Evolutionary conservation across 2,888 invertebrate genomes (phyloP).

Genomic region (Heteromyza rotundicornis): DNA sequence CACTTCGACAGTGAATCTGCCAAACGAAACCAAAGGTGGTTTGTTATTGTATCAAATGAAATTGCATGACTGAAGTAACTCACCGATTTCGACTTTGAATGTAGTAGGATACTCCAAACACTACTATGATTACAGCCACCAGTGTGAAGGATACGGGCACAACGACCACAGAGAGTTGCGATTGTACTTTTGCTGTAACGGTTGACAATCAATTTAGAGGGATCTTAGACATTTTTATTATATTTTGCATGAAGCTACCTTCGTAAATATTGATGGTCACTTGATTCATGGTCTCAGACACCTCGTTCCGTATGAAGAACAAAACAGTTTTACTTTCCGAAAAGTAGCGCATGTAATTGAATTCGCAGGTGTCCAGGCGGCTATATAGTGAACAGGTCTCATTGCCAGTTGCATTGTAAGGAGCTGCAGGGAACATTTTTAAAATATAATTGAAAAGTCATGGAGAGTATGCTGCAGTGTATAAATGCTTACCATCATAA

Average conservation of each 20-base stretch:
- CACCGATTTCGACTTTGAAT: conserved; percentile 80
- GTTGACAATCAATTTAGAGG: background rate
- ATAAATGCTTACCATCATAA: conserved; percentile 64
- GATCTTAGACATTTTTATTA: background rate
- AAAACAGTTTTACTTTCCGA: conserved; percentile 77
- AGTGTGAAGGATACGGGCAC: conserved; percentile 85
- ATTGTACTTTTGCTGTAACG: conserved; percentile 72
- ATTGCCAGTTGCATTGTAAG: conserved; percentile 74
- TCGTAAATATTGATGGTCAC: conserved; percentile 83
- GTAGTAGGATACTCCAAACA: conserved; percentile 88
- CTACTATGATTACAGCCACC: conserved; percentile 80
- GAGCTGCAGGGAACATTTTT: conserved; percentile 51
- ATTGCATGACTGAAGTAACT: conserved; percentile 22
- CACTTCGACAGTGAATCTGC: conserved; percentile 81
- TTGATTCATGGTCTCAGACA: conserved; percentile 72
- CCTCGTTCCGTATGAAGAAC: conserved; percentile 78
- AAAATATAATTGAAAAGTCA: background rate
- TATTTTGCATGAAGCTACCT: conserved; percentile 65
- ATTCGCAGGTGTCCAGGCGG: conserved; percentile 66
- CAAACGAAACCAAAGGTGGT: conserved; percentile 32
- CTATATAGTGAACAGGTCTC: conserved; percentile 70
- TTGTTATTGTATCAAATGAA: background rate
- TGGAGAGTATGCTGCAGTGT: background rate
- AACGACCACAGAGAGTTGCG: conserved; percentile 86
- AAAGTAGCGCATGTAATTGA: conserved; percentile 74